Conservation (phyloP, 2,797 vertebrate genomes). For the Botia kubotai region DNA sequence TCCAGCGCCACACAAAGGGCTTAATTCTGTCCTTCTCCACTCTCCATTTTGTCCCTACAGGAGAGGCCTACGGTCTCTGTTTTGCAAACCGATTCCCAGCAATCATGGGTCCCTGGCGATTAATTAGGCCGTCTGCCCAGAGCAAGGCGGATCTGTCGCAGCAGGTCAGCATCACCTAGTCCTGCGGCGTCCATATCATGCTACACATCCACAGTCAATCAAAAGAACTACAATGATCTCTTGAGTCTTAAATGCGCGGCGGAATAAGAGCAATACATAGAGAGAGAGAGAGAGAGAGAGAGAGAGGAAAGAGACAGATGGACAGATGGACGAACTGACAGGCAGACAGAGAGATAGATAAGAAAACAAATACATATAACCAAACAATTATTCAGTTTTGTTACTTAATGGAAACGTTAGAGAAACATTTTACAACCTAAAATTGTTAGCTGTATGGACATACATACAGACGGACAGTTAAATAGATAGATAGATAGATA, state of each 20-base stretch:
- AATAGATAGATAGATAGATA: no score
- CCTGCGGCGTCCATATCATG: conserved; percentile 15
- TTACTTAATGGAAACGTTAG: no score
- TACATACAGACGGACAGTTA: no score
- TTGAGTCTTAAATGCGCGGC: not conserved
- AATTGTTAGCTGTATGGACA: no score
- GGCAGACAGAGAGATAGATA: not conserved
- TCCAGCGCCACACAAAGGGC: conserved; percentile 55
- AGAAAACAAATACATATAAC: no score
- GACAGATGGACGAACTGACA: not conserved
- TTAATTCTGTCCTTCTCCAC: conserved; percentile 49
- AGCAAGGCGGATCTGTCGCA: conserved; percentile 60
- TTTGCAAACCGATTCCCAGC: conserved; percentile 71
- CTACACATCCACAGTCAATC: conserved; percentile 32
- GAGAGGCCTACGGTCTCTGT: conserved; percentile 57
- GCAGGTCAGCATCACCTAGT: conserved; percentile 52
- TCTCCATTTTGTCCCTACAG: conserved; percentile 36
- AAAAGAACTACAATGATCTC: not conserved
- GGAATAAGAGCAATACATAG: not conserved
- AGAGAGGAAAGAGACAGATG: not conserved
- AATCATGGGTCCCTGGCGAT: conserved; percentile 64
- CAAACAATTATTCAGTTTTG: no score
- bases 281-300: not conserved
- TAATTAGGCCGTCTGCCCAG: conserved; percentile 65
- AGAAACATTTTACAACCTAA: no score